phyloP scores from a whole-genome alignment of 2,797 vertebrate species.

The Sebastes hopkinsi region DNA sequence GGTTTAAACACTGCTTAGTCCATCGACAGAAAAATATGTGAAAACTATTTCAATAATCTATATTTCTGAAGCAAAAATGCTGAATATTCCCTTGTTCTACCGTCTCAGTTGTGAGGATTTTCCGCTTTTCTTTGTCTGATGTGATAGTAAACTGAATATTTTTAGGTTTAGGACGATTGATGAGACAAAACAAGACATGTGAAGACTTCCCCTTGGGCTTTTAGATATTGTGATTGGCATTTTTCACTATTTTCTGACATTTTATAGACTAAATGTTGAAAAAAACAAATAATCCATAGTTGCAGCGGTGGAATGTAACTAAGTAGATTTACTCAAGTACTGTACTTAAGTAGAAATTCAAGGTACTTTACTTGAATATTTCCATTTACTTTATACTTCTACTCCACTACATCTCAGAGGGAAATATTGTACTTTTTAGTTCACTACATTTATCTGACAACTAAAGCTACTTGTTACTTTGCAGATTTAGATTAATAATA shows the following conservation, averaged over 20 bases:
- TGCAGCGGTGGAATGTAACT: neutral
- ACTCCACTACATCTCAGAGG: accelerated
- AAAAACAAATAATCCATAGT: neutral
- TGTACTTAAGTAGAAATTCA: too few relatives aligned
- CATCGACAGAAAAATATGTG: neutral
- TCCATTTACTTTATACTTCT: too few relatives aligned
- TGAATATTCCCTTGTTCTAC: neutral
- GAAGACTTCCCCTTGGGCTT: neutral
- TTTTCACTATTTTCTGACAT: neutral
- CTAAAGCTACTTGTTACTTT: too few relatives aligned
- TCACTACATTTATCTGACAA: too few relatives aligned
- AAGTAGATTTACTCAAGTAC: too few relatives aligned
- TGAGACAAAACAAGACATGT: neutral
- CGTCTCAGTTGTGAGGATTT: neutral
- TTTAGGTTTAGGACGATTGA: neutral
- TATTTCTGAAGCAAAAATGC: neutral
- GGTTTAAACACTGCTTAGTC: neutral
- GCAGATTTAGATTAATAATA: too few relatives aligned
- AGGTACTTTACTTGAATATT: too few relatives aligned
- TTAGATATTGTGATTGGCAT: neutral
- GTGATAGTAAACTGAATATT: neutral
- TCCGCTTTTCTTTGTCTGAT: neutral
- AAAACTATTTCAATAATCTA: neutral
- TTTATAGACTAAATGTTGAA: neutral
- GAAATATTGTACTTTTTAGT: too few relatives aligned